phyloP scores from a whole-genome alignment of 2,113 vertebrate species.

The Saguinus imperator region DNA sequence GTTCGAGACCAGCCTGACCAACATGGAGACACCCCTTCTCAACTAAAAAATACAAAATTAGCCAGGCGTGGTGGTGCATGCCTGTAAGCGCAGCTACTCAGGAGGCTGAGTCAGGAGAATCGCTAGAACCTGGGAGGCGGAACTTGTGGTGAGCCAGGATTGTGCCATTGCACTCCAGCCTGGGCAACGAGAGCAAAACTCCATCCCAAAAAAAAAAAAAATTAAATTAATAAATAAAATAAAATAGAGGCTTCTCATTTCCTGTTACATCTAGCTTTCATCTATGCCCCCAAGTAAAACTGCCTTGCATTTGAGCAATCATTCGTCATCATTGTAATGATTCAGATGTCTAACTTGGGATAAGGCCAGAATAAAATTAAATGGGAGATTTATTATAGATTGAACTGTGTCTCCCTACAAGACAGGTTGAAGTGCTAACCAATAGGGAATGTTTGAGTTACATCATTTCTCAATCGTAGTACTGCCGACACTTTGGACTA shows the following conservation, averaged over 20 bases:
- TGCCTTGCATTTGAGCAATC: not conserved
- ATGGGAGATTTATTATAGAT: not conserved
- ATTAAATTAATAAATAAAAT: too few relatives aligned
- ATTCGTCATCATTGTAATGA: not conserved
- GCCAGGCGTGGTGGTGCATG: too few relatives aligned
- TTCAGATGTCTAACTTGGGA: not conserved
- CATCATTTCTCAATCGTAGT: not conserved
- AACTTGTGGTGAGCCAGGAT: too few relatives aligned
- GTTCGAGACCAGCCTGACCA: too few relatives aligned
- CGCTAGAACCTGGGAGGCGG: too few relatives aligned
- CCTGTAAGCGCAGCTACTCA: too few relatives aligned
- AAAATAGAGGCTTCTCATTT: conserved; percentile 8
- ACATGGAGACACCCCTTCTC: too few relatives aligned
- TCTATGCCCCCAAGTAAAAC: not conserved
- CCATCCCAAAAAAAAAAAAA: too few relatives aligned
- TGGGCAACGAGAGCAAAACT: too few relatives aligned
- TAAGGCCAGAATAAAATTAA: not conserved
- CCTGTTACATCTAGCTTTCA: not conserved
- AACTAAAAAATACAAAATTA: too few relatives aligned
- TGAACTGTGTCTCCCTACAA: not conserved
- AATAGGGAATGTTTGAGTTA: not conserved
- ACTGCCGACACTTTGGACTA: not conserved
- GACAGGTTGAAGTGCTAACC: not conserved
- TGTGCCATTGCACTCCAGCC: too few relatives aligned
- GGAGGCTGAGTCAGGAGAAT: too few relatives aligned